Base-by-base conservation (phyloP, 2,888 invertebrate species). In the Cyrtodaria siliqua region DNA sequence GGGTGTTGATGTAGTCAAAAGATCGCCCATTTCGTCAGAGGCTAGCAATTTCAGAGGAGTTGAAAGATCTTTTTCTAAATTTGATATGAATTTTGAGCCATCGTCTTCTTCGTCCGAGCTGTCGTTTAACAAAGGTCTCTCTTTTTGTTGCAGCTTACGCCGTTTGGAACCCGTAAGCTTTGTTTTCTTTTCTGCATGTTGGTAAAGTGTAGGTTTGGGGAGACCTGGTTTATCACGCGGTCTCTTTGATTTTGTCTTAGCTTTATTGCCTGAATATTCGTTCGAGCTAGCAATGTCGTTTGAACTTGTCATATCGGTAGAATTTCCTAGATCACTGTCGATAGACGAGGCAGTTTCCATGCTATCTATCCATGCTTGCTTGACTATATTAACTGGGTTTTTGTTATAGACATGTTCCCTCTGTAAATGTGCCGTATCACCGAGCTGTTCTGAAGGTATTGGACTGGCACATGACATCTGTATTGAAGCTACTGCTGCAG, bases 201-300 rank as follows among this genome's bases (percentile, higher is more conserved):
- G 71, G 62, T 86, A 87, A 9, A 87, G 69, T 52, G 75, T 86
- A 33, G 87, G 87, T 50, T 84, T 85, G n/a, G 87, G 87, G 24
- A 87, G 69, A 27, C 84, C 79, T 42, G 75, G 70, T 47, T 79
- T 81, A 56, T 76, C 70, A 12, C 74, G 53, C 2, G 73, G 68
- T 9, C 77, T 57, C 71, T 76, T 79, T 2, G 74, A 67, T 53
- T 76, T 71, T 23, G 50, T 29, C 2, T 72, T 71, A 14, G 64
- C 14, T 47, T 70, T 33, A 59, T 42, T 64, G 29, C 68, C 61
- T 16, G 53, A 47, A 38, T 62, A 64, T 55, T 70, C 73, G 49
- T 38, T 64, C 20, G 60, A 69, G 29, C 68, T 68, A 12, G 50
- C 62, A 6, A 71, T 67, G 53, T 78, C 81, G 26, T 57, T 67